phyloP scores from a whole-genome alignment of 2,888 invertebrate genomes.

The Trichogramma evanescens region DNA sequence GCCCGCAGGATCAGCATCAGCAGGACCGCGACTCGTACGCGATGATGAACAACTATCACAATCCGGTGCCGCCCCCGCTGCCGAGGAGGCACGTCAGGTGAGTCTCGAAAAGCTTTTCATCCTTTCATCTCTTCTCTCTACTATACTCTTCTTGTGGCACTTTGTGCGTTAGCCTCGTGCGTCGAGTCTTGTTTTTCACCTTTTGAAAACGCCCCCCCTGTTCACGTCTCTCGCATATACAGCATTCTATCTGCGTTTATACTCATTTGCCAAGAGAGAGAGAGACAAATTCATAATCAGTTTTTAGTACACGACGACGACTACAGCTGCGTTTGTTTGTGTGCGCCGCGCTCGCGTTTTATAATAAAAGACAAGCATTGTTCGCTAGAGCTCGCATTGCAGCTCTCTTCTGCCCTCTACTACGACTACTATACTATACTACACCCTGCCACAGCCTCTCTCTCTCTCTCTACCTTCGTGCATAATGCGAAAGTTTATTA shows the following conservation, averaged over 20 bases:
- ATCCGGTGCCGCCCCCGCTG: conserved; percentile 43
- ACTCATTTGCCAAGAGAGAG: too few species aligned
- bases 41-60: conserved; percentile 46
- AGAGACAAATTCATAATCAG: too few species aligned
- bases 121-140: neutral
- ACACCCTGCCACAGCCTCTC: too few species aligned
- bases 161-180: neutral
- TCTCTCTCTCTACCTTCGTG: too few species aligned
- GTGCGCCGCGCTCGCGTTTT: neutral
- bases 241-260: too few species aligned
- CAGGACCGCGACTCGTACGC: conserved; percentile 39
- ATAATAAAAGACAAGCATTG: too few species aligned
- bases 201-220: neutral
- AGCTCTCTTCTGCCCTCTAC: too few species aligned
- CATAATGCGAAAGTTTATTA: too few species aligned
- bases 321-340: neutral
- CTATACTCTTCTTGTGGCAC: neutral
- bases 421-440: too few species aligned
- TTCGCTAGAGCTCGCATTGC: too few species aligned
- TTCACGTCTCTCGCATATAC: neutral
- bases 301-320: too few species aligned
- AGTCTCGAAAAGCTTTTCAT: conserved; percentile 21
- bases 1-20: conserved; percentile 24
- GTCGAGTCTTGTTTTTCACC: neutral
- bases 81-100: conserved; percentile 45